These are phyloP conservation scores for Coptotermes formosanus DNA, from an alignment of 1,140 invertebrate genomes.

Conservation along the genomic window DNA sequence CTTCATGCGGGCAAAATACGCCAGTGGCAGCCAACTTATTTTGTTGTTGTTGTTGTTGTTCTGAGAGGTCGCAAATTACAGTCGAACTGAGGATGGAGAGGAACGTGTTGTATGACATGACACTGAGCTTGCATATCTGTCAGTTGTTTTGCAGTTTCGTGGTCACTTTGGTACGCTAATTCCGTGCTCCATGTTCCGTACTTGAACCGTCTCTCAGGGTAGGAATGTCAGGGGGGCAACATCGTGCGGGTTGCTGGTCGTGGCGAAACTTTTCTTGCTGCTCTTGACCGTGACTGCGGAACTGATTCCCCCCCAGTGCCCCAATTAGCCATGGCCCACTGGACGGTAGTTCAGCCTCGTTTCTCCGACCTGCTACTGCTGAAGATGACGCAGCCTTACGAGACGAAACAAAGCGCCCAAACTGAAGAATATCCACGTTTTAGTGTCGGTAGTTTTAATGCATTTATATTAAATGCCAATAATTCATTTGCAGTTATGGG, in stretches of 20 bases:
- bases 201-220: not conserved
- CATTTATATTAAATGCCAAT: no score
- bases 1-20: not conserved
- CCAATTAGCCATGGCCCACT: conserved; percentile 17
- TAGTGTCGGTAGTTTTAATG: no score
- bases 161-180: not conserved
- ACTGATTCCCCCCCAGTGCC: not conserved
- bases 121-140: not conserved
- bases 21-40: not conserved
- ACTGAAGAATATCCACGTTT: no score
- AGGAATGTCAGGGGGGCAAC: no score
- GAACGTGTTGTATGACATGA: not conserved
- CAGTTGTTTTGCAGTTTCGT: conserved; percentile 4
- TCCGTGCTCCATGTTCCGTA: not conserved
- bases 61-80: not conserved
- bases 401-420: not conserved
- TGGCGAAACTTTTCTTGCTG: not conserved
- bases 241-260: no score
- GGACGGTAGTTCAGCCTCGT: not conserved
- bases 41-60: no score
- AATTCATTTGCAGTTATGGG: no score
- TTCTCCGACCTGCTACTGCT: not conserved
- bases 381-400: not conserved
- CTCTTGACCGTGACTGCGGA: not conserved
- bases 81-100: not conserved